Conservation (phyloP, 2,888 invertebrate genomes). For the Acholoe squamosa region DNA sequence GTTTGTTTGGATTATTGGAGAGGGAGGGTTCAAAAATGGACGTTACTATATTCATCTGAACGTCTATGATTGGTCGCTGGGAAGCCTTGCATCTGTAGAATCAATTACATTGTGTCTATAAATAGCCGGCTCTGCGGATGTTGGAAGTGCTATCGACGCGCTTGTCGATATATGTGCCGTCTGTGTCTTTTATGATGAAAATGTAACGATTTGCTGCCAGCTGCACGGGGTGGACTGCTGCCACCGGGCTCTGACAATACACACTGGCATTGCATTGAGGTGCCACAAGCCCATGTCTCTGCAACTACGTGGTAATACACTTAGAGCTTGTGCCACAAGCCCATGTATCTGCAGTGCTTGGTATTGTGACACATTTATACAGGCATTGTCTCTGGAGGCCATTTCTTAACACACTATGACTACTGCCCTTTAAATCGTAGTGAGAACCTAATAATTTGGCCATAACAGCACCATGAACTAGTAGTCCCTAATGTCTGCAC, state of each 20-base stretch:
- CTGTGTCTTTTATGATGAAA: background rate
- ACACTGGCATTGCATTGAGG: background rate
- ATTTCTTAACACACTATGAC: no score
- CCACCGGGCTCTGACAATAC: no score
- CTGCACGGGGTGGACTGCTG: background rate
- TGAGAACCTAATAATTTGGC: no score
- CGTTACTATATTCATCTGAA: background rate
- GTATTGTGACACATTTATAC: no score
- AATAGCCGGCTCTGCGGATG: slow-evolving; percentile 34
- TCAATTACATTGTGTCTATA: slow-evolving; percentile 45
- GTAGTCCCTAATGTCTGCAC: no score
- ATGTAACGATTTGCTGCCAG: slow-evolving; percentile 22
- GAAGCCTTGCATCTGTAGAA: background rate
- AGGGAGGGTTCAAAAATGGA: background rate
- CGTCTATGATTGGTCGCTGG: slow-evolving; percentile 8
- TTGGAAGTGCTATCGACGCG: slow-evolving; percentile 47
- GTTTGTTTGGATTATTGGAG: slow-evolving; percentile 13
- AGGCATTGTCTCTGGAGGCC: no score
- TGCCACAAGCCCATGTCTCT: background rate
- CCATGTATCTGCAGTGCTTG: no score
- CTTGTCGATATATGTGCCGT: slow-evolving; percentile 13
- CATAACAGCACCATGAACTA: no score
- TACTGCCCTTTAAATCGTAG: no score
- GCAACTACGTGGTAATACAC: no score
- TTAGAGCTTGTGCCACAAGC: background rate